Percentiles rank a stretch among this genome's conserved stretches.
phyloP scores from a whole-genome alignment of 2,888 invertebrate species.

The Hypena proboscidalis region DNA sequence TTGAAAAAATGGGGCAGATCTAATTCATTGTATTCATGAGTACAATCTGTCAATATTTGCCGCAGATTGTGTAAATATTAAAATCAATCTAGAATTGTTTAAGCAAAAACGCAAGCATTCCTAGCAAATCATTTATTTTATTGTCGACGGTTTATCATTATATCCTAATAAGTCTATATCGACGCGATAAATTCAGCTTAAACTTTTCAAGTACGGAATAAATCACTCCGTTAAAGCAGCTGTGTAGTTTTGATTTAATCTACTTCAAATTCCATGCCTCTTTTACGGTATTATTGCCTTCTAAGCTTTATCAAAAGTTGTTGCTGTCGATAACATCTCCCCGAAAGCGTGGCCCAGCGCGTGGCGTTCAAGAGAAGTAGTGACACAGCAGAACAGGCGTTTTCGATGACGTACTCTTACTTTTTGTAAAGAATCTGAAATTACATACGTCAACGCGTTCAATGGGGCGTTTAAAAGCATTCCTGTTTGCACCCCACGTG shows the following conservation, averaged over 20 bases:
- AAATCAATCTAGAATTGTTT: too few species aligned
- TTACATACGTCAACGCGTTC: slow-evolving; percentile 75
- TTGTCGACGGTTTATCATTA: too few species aligned
- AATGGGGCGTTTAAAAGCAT: slow-evolving; percentile 74
- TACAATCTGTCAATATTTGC: too few species aligned
- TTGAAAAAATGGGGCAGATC: too few species aligned
- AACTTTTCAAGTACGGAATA: slow-evolving; percentile 38
- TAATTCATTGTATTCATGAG: too few species aligned
- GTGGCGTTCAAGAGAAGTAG: slow-evolving; percentile 32
- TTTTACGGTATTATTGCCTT: slow-evolving; percentile 46
- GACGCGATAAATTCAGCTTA: slow-evolving; percentile 7
- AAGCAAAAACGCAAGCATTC: too few species aligned
- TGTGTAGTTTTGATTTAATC: slow-evolving; percentile 39
- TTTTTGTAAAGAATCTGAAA: slow-evolving; percentile 72
- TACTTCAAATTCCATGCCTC: slow-evolving; percentile 40
- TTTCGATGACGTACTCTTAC: slow-evolving; percentile 54
- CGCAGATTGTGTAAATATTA: too few species aligned
- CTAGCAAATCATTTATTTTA: too few species aligned
- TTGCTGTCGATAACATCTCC: slow-evolving; percentile 51
- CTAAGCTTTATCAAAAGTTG: slow-evolving; percentile 43
- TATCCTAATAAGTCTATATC: too few species aligned
- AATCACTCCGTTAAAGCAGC: slow-evolving; percentile 35
- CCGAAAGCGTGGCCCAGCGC: slow-evolving; percentile 41
- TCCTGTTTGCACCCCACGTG: slow-evolving; percentile 60
- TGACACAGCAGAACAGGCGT: slow-evolving; percentile 42